Evolutionary conservation across 2,888 invertebrate genomes (phyloP), one percentile per base, ranked within the genome.

Genomic region (Megaustenia siamemsis): DNA sequence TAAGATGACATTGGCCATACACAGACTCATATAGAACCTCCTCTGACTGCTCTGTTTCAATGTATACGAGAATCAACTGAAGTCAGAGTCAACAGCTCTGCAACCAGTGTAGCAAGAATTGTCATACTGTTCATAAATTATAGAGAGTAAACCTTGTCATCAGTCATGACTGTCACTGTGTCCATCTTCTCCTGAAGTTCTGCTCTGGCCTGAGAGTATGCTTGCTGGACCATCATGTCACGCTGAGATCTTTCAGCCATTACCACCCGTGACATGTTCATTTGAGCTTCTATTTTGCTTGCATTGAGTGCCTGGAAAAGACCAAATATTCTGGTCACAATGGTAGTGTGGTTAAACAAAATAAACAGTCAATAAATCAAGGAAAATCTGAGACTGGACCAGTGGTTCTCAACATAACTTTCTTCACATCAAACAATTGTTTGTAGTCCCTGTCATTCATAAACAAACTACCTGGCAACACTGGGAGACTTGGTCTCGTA

Each of bases 161-260:
- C 89, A 40, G 89, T 85, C 8, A 92, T 92, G 68, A 93, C 92
- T 10, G 92, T 91, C 1, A 92, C 91, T 28, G 88, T 87, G 75
- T 90, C 92, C 56, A 89, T 89, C 86, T 93, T 92, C 40, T 92
- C 92, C 56, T 92, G 91, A 82, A 93, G 89, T 69, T 92, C 93
- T 0, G 91, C 89, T 21, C 93, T 86, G 0, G 91, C 92, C 69
- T 93, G 92, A 2, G 90, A 90, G 66, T 93, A 86, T 0, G 93
- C 93, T 85, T 93, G 92, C 86, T 93, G 93, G 4, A 93, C 88
- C 8, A 93, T 93, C 6, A 93, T 90, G 77, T 93, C 93, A 86
- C 93, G 93, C 86, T 93, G 93, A 6, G 91, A 89, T 66, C 93
- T 87, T 82, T 93, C 93, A 69, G 93, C 93, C 86, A 93, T 90